Evolutionary conservation across 2,888 invertebrate genomes (phyloP).

Genomic region (Conus canariensis): DNA sequence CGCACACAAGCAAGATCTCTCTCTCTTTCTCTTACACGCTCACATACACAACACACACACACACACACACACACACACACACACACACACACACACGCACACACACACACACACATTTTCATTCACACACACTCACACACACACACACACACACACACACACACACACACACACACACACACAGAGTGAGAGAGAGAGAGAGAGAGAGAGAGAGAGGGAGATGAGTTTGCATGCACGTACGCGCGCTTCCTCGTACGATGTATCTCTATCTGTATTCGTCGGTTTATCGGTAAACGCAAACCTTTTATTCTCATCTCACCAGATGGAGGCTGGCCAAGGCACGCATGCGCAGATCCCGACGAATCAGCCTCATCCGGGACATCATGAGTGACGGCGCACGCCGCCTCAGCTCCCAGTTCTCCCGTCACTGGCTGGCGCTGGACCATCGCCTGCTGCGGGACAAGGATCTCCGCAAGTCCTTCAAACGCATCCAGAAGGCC

Average conservation of each 20-base stretch:
- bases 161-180: too few relatives aligned
- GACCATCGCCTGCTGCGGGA: conserved; percentile 37
- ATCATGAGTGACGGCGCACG: conserved; percentile 45
- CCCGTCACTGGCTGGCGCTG: conserved; percentile 38
- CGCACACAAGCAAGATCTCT: too few relatives aligned
- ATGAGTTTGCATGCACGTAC: too few relatives aligned
- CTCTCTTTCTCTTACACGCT: too few relatives aligned
- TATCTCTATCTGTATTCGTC: too few relatives aligned
- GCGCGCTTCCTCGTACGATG: too few relatives aligned
- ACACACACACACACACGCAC: too few relatives aligned
- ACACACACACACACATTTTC: too few relatives aligned
- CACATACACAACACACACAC: too few relatives aligned
- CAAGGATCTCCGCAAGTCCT: conserved; percentile 38
- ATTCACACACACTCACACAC: too few relatives aligned
- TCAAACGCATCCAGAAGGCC: conserved; percentile 33
- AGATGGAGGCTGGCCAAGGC: conserved; percentile 43
- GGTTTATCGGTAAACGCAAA: background rate
- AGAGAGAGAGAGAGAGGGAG: background rate
- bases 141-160: too few relatives aligned
- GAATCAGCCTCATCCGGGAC: conserved; percentile 41
- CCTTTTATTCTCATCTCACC: background rate
- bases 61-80: too few relatives aligned
- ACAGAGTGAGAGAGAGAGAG: background rate
- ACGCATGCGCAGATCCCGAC: conserved; percentile 44
- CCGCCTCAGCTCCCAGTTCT: conserved; percentile 42